These are phyloP conservation scores for Tetrapedia diversipes DNA, from an alignment of 2,888 invertebrate species.

Conservation along the genomic window DNA sequence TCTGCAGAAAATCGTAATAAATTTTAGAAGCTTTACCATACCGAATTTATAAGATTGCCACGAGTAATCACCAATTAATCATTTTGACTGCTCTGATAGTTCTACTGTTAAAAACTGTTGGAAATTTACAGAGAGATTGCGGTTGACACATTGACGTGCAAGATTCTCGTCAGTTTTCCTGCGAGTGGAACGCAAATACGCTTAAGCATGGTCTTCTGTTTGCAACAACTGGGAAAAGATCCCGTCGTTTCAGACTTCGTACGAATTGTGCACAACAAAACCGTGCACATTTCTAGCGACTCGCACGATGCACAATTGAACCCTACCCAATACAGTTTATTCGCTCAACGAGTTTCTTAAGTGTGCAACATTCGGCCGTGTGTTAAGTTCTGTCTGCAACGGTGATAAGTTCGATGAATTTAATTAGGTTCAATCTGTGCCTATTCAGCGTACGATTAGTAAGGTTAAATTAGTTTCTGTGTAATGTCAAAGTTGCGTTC, in stretches of 20 bases:
- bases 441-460: not conserved
- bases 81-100: too few species aligned
- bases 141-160: constrained; percentile 3
- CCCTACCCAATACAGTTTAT: not conserved
- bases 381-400: not conserved
- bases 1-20: too few species aligned
- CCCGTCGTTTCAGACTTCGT: not conserved
- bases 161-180: constrained; percentile 16
- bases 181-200: constrained; percentile 33
- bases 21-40: too few species aligned
- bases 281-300: not conserved
- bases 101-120: too few species aligned
- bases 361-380: not conserved
- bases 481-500: too few species aligned
- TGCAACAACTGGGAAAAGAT: constrained; percentile 26
- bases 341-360: constrained; percentile 8
- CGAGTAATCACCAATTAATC: too few species aligned
- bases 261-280: not conserved
- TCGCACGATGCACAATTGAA: not conserved
- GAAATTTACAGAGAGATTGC: constrained; percentile 3
- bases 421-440: constrained; percentile 1
- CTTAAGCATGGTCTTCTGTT: constrained; percentile 14
- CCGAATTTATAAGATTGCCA: too few species aligned
- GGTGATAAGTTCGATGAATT: not conserved
- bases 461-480: too few species aligned